Evolutionary conservation across 2,888 invertebrate genomes (phyloP).

Genomic region (Endomychus coccineus): DNA sequence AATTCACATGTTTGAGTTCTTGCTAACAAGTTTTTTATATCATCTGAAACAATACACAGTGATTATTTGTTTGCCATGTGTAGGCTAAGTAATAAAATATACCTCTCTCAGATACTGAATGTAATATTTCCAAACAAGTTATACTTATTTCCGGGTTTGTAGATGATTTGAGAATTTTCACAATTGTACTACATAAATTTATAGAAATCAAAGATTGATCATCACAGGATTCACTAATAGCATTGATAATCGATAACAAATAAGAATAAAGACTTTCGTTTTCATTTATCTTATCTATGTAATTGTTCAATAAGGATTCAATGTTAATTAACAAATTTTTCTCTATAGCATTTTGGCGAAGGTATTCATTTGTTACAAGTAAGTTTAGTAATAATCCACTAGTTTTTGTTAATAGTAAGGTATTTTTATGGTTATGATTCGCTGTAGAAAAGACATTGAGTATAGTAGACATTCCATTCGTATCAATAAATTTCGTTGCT

Average conservation of each 20-base stretch:
- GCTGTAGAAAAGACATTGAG: slow-evolving; percentile 6
- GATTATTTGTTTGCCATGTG: slow-evolving; percentile 4
- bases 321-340: slow-evolving; percentile 49
- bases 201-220: slow-evolving; percentile 44
- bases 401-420: slow-evolving; percentile 47
- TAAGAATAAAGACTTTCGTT: slow-evolving; percentile 53
- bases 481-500: slow-evolving; percentile 48
- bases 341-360: slow-evolving; percentile 55
- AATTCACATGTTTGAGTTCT: slow-evolving; percentile 69
- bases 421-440: slow-evolving; percentile 18
- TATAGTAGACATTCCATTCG: slow-evolving; percentile 31
- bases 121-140: slow-evolving; percentile 67
- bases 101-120: slow-evolving; percentile 72
- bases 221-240: slow-evolving; percentile 55
- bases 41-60: slow-evolving; percentile 50
- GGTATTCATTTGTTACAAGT: slow-evolving; percentile 62
- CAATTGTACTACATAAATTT: slow-evolving; percentile 41
- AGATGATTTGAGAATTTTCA: slow-evolving; percentile 57
- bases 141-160: slow-evolving; percentile 66
- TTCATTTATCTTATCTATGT: slow-evolving; percentile 47
- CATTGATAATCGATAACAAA: slow-evolving; percentile 52
- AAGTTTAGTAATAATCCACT: slow-evolving; percentile 76
- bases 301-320: slow-evolving; percentile 47
- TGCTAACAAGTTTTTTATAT: slow-evolving; percentile 68
- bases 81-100: too few relatives aligned